Percentiles rank a stretch among this genome's conserved stretches.
These are phyloP conservation scores for Agrotis clavis DNA, from an alignment of 2,888 invertebrate species.

Conservation along the genomic window DNA sequence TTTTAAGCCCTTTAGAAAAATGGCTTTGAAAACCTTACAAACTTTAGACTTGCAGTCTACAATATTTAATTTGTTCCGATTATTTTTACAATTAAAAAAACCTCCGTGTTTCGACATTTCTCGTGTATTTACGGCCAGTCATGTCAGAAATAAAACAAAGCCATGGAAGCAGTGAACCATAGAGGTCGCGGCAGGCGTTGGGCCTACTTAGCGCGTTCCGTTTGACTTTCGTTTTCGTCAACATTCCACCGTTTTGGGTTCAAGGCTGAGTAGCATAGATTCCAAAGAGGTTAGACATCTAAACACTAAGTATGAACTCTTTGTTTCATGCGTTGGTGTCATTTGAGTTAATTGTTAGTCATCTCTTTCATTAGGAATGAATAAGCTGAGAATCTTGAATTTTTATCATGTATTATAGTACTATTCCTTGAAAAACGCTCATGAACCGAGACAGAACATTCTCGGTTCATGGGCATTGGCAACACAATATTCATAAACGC, in stretches of 20 bases:
- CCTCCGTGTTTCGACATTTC: neutral
- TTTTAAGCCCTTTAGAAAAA: neutral
- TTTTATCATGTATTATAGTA: conserved; percentile 5
- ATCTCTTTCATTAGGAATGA: neutral
- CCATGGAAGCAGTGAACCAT: conserved; percentile 47
- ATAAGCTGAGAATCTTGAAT: neutral
- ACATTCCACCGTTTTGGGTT: conserved; percentile 82
- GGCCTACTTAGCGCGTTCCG: conserved; percentile 60
- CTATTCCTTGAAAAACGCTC: conserved; percentile 26
- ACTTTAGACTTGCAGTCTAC: neutral
- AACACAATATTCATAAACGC: conserved; percentile 40
- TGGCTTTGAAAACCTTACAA: neutral
- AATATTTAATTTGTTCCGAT: neutral
- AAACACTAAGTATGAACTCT: conserved; percentile 18
- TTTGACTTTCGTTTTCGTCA: conserved; percentile 80
- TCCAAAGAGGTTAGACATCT: conserved; percentile 46
- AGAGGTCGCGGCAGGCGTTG: conserved; percentile 53
- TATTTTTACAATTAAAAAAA: neutral
- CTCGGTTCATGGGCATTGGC: too few species aligned
- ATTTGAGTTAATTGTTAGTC: conserved; percentile 6
- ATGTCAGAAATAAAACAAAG: conserved; percentile 51
- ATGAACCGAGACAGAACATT: conserved; percentile 30
- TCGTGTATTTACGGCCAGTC: conserved; percentile 23
- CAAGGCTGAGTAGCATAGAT: conserved; percentile 75
- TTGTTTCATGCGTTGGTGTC: conserved; percentile 13